Base-by-base conservation (phyloP, 1,140 invertebrate species). In the Drosophila melanogaster region DNA sequence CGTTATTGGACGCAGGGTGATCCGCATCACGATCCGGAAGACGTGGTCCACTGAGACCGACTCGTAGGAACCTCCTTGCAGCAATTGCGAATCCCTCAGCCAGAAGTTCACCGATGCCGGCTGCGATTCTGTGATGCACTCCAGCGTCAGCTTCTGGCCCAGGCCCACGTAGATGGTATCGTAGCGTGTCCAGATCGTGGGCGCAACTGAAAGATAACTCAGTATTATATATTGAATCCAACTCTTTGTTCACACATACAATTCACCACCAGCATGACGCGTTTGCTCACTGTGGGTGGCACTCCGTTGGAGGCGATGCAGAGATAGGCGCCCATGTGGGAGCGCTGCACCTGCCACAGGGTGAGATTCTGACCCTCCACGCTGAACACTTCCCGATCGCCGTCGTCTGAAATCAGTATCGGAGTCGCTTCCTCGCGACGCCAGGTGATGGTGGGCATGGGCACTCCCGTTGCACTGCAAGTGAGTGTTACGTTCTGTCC, bases 201-300 rank as follows among this genome's bases (percentile, higher is more conserved):
- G 94, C 4, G 93, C 92, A 93, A 94, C 94, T 94, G 71, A 10
- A 40, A 33, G n/a, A 14, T 3, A 47, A n/a, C 3, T 1, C 11
- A 24, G 22, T 10, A 47, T 24, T 24, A 46, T 3, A 14, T 0
- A n/a, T 14, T n/a, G 1, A n/a, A 15, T 19, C 1, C 12, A 2
- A 6, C 14, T 5, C 7, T 19, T 2, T 17, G 4, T 19, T 44
- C 41, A 14, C n/a, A 95, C 95, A 94, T 92, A 96, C 96, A 96
- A 83, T 96, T 95, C 41, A 96, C 95, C 79, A 95, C 94, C 40
- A 97, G 93, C 80, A 95, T 94, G 51, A 96, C 95, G 59, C 96
- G 92, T 84, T 96, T 96, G 93, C 95, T 96, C 66, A 96, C 95
- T 12, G 95, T 95, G 5, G 96, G 96, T 2, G 96, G 96, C 7